Conservation (phyloP, 1,140 invertebrate species). For the Drosophila guanche region DNA sequence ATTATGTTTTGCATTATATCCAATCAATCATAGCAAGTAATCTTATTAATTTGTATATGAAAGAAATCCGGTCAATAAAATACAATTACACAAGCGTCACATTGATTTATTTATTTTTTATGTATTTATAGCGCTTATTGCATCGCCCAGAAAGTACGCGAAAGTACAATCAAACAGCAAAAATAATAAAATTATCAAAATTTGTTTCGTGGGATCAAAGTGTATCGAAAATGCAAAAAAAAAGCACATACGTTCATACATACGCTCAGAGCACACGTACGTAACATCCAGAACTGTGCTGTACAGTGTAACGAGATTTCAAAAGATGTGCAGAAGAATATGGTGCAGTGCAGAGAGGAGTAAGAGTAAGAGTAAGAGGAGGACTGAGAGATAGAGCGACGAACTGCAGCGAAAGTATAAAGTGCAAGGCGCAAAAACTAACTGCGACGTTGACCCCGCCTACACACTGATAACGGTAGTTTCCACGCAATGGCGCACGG, state of each 20-base stretch:
- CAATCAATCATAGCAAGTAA: background rate
- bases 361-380: background rate
- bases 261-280: background rate
- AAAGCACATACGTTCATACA: slow-evolving; percentile 21
- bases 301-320: slow-evolving; percentile 34
- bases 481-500: slow-evolving; percentile 61
- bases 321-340: background rate
- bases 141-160: slow-evolving; percentile 57
- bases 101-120: slow-evolving; percentile 64
- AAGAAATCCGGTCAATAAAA: slow-evolving; percentile 29
- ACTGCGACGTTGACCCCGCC: slow-evolving; percentile 47
- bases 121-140: slow-evolving; percentile 82
- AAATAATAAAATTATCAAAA: slow-evolving; percentile 81
- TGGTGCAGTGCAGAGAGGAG: slow-evolving; percentile 1
- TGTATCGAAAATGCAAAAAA: slow-evolving; percentile 77
- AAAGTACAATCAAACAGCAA: slow-evolving; percentile 65
- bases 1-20: too few species aligned
- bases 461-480: slow-evolving; percentile 63
- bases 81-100: slow-evolving; percentile 60
- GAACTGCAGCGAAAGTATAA: slow-evolving; percentile 35
- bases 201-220: slow-evolving; percentile 79
- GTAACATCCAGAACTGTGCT: slow-evolving; percentile 10
- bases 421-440: slow-evolving; percentile 50
- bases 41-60: background rate
- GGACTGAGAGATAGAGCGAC: slow-evolving; percentile 17